Evolutionary conservation across 1,140 invertebrate genomes (phyloP).

Genomic region (Drosophila serrata): DNA sequence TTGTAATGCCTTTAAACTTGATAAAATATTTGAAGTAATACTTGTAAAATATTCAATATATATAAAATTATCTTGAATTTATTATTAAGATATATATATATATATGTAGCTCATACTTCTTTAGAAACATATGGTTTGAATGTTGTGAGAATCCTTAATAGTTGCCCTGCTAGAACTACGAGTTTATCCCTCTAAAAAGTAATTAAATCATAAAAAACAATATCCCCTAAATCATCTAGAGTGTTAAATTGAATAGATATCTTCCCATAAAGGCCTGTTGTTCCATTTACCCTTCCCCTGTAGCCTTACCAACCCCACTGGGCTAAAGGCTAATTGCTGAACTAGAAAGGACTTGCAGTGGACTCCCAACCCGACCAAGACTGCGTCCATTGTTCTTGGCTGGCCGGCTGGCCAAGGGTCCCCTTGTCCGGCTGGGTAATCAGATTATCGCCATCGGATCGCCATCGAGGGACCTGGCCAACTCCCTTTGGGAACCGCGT

Average conservation of each 20-base stretch:
- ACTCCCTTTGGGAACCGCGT: slow-evolving; percentile 3
- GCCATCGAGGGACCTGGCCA: neutral
- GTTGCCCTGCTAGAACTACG: neutral
- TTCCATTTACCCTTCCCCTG: neutral
- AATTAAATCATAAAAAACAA: neutral
- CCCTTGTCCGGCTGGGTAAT: slow-evolving; percentile 14
- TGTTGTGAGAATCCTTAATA: too few relatives aligned
- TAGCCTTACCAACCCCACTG: neutral
- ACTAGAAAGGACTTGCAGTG: slow-evolving; percentile 10
- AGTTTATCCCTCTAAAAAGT: neutral
- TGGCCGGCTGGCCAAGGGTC: neutral
- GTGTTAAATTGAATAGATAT: neutral
- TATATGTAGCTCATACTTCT: neutral
- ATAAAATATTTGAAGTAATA: neutral
- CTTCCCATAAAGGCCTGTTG: neutral
- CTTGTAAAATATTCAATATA: neutral
- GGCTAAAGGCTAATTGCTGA: slow-evolving; percentile 2
- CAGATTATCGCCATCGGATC: slow-evolving; percentile 33
- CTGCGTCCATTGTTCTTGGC: neutral
- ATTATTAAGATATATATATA: too few relatives aligned
- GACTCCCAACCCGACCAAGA: neutral
- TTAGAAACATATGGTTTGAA: neutral
- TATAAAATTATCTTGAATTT: neutral
- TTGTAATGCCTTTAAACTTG: neutral
- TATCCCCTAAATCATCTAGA: neutral